Percentiles rank a stretch among this genome's conserved stretches.
Conservation (phyloP, 2,797 vertebrate species). For the Pipistrellus nathusii region DNA sequence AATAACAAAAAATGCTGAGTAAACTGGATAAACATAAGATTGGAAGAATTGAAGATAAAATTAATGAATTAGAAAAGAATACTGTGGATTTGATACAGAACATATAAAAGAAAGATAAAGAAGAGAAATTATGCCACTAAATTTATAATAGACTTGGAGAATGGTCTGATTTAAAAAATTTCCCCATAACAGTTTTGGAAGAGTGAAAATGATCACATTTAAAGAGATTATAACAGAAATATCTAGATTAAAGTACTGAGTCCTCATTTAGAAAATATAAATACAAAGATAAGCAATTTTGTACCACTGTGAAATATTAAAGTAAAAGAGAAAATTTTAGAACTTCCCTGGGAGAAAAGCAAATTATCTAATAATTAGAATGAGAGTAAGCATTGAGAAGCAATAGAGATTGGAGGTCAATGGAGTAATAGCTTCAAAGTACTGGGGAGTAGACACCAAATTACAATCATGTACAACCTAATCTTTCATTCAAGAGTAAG, state of each 20-base stretch:
- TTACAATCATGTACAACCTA: background rate
- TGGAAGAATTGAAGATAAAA: background rate
- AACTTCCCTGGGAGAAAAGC: background rate
- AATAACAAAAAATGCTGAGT: background rate
- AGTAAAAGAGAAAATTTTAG: background rate
- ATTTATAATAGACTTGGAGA: background rate
- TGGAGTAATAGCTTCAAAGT: background rate
- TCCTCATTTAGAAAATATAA: background rate
- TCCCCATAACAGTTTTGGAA: background rate
- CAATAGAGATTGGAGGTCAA: background rate
- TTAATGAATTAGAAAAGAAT: background rate
- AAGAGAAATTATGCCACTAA: background rate
- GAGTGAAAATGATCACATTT: conserved; percentile 2
- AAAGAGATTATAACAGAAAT: background rate
- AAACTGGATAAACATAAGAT: background rate
- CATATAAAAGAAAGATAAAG: background rate
- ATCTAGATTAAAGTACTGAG: background rate
- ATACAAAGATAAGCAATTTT: background rate
- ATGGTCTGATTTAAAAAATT: background rate
- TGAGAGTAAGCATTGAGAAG: background rate
- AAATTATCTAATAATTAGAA: conserved; percentile 24
- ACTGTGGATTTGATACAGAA: background rate
- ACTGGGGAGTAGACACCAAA: background rate
- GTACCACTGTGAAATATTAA: background rate
- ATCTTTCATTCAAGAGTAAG: background rate